phyloP scores from a whole-genome alignment of 1,140 invertebrate genomes.

The Aphelinus atriplicis region DNA sequence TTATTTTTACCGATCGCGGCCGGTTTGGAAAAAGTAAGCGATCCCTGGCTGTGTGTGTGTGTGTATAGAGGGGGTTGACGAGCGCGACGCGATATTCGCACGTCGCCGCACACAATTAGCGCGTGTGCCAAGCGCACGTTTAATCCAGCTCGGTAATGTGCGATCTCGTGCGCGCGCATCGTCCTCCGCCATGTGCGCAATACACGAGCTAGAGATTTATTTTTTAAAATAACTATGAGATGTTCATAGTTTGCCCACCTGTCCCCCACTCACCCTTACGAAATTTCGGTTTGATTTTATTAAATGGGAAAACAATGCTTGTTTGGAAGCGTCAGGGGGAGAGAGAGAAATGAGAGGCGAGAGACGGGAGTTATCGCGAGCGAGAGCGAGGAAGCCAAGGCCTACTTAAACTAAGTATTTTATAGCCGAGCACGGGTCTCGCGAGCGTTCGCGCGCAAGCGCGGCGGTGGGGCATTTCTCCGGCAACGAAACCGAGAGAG shows the following conservation, averaged over 20 bases:
- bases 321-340: neutral
- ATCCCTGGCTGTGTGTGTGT: neutral
- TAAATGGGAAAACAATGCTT: neutral
- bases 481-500: neutral
- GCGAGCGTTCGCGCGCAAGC: neutral
- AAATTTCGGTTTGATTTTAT: too few species aligned
- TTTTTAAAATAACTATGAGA: too few species aligned
- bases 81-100: constrained; percentile 40
- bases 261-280: too few species aligned
- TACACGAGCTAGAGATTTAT: too few species aligned
- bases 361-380: neutral
- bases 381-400: neutral
- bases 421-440: neutral
- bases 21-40: neutral
- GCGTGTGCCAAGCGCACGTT: constrained; percentile 31
- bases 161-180: neutral
- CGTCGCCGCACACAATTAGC: constrained; percentile 51
- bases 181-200: neutral
- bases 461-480: neutral
- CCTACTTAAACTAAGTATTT: constrained; percentile 39
- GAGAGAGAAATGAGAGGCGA: neutral
- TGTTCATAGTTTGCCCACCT: too few species aligned
- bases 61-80: neutral
- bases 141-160: constrained; percentile 18
- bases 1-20: constrained; percentile 54